Conservation (phyloP, 2,888 invertebrate species). For the Coenonympha glycerion region DNA sequence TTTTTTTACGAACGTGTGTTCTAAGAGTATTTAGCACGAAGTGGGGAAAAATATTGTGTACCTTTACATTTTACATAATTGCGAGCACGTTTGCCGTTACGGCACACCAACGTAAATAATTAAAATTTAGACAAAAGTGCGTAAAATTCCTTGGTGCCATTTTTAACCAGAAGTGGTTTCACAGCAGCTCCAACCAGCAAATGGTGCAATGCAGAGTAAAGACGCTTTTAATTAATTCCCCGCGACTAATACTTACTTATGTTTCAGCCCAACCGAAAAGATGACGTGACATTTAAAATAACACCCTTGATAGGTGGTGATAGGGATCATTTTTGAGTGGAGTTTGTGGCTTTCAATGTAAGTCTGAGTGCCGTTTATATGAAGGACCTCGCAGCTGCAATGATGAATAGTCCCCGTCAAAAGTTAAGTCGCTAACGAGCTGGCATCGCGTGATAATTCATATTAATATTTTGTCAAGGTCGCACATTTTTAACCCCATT, state of each 20-base stretch:
- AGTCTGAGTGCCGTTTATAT: slow-evolving; percentile 7
- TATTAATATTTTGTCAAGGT: slow-evolving; percentile 12
- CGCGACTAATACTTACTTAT: slow-evolving; percentile 12
- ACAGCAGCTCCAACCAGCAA: slow-evolving; percentile 5
- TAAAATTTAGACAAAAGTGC: no score
- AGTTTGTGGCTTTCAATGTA: slow-evolving; percentile 1
- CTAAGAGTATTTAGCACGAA: no score
- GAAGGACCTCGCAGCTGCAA: slow-evolving; percentile 12
- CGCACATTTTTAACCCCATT: neutral
- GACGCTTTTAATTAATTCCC: slow-evolving; percentile 14
- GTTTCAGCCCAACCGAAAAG: slow-evolving; percentile 6
- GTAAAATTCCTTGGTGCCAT: neutral
- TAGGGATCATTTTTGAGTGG: slow-evolving; percentile 1
- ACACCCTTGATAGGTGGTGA: neutral
- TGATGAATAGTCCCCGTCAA: slow-evolving; percentile 2
- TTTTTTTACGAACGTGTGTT: no score
- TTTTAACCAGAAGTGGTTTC: neutral
- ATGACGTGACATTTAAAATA: neutral
- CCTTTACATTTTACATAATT: no score
- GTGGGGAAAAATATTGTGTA: no score
- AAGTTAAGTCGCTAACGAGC: slow-evolving; percentile 4
- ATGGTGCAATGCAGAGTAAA: slow-evolving; percentile 14
- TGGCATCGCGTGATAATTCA: neutral
- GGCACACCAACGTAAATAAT: neutral
- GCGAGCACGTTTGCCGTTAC: no score